These are phyloP conservation scores for Smutsia gigantea DNA, from an alignment of 2,797 vertebrate species.

Conservation along the genomic window DNA sequence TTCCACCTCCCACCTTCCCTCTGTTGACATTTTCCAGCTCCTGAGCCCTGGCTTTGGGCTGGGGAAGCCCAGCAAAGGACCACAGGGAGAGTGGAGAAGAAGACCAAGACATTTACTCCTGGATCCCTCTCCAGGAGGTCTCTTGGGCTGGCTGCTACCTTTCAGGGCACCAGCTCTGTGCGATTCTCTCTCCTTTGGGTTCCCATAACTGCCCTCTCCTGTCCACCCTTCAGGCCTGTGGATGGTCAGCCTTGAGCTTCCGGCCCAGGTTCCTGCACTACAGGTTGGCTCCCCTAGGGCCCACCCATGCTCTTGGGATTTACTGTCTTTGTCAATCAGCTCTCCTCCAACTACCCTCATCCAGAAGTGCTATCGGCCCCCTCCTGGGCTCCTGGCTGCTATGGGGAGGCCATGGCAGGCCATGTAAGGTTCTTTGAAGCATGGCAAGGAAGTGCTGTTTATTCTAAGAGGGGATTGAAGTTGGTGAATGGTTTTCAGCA, in stretches of 20 bases:
- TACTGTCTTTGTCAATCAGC: background rate
- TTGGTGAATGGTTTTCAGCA: background rate
- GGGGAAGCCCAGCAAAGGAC: background rate
- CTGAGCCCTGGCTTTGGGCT: background rate
- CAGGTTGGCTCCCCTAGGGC: no score
- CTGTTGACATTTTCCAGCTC: background rate
- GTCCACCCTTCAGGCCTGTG: background rate
- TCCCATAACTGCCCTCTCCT: background rate
- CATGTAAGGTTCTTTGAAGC: fast-evolving
- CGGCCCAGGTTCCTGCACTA: background rate
- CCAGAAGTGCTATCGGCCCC: background rate
- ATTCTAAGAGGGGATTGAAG: background rate
- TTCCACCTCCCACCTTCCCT: background rate
- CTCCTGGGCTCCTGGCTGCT: background rate
- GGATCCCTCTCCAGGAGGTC: no score
- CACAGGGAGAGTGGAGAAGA: no score
- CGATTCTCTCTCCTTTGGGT: background rate
- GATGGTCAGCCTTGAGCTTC: background rate
- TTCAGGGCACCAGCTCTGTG: background rate
- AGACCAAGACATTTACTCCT: background rate
- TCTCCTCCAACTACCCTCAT: background rate
- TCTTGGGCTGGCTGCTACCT: background rate
- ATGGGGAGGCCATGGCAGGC: background rate
- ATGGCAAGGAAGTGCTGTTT: background rate
- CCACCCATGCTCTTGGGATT: background rate